A percentile compares a stretch with the other conserved stretches of the same genome.
Evolutionary conservation across 2,888 invertebrate species (phyloP).

Genomic region (Watsonalla binaria): DNA sequence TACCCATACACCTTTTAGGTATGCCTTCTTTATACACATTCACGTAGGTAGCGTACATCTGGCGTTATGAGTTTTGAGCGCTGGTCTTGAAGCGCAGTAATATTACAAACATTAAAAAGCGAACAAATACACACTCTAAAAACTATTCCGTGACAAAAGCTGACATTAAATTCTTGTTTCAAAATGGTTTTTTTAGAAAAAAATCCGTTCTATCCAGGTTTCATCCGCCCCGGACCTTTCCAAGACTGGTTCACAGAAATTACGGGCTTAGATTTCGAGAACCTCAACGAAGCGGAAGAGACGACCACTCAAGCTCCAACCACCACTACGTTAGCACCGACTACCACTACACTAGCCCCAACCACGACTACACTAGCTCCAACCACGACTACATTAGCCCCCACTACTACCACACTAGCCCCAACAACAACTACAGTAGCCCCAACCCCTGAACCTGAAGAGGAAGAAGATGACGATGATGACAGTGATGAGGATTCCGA

Average conservation of each 20-base stretch:
- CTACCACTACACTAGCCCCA: slow-evolving; percentile 11
- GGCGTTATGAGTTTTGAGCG: too few species aligned
- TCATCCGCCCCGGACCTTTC: slow-evolving; percentile 62
- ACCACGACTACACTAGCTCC: slow-evolving; percentile 7
- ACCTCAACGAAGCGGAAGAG: slow-evolving; percentile 35
- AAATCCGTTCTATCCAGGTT: slow-evolving; percentile 35
- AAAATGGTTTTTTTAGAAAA: too few species aligned
- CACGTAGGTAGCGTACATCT: too few species aligned
- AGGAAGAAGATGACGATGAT: slow-evolving; percentile 30
- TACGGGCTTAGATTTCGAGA: slow-evolving; percentile 58
- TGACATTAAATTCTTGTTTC: too few species aligned
- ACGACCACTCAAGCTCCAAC: slow-evolving; percentile 15
- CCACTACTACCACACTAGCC: slow-evolving; percentile 8
- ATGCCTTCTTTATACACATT: too few species aligned
- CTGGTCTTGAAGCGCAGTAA: too few species aligned
- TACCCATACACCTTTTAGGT: too few species aligned
- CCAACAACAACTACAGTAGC: slow-evolving; percentile 12
- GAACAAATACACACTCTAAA: background rate
- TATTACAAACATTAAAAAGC: too few species aligned
- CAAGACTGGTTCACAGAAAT: slow-evolving; percentile 48
- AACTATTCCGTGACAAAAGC: background rate
- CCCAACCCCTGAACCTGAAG: slow-evolving; percentile 20
- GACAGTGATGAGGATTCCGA: slow-evolving; percentile 26
- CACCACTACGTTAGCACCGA: slow-evolving; percentile 10
- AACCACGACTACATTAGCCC: slow-evolving; percentile 8